These are phyloP conservation scores for Cuculus canorus DNA, from an alignment of 2,797 vertebrate species.

Conservation along the genomic window DNA sequence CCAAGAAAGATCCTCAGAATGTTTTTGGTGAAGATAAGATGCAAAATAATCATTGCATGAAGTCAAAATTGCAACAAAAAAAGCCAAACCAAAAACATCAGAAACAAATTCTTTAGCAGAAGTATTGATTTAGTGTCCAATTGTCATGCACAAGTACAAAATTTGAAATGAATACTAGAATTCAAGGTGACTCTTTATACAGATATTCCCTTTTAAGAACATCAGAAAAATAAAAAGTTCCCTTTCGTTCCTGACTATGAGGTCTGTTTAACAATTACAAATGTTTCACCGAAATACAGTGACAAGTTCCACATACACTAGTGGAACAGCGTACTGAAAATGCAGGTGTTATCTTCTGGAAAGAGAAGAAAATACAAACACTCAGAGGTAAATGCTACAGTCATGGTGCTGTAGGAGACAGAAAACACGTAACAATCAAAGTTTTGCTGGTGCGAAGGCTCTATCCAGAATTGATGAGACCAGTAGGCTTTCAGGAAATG, in stretches of 20 bases:
- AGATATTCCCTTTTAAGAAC: background rate
- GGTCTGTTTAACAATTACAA: background rate
- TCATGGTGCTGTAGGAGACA: background rate
- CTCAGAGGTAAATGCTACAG: background rate
- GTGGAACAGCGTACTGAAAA: background rate
- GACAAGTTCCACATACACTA: background rate
- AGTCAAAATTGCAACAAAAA: background rate
- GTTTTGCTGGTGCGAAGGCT: background rate
- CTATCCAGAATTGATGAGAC: background rate
- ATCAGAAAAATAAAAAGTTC: background rate
- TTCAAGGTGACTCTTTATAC: background rate
- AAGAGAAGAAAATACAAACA: background rate
- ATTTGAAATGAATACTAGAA: background rate
- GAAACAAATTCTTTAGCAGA: background rate
- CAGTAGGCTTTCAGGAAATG: background rate
- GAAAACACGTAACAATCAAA: background rate
- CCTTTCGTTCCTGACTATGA: background rate
- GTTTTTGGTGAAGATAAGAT: background rate
- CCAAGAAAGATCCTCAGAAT: background rate
- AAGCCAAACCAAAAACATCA: background rate
- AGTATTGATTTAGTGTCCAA: background rate
- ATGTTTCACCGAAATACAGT: background rate
- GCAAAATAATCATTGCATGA: background rate
- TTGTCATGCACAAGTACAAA: background rate
- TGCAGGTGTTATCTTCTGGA: background rate